Base-by-base conservation (phyloP, 2,888 invertebrate species). In the Hyalella azteca region DNA sequence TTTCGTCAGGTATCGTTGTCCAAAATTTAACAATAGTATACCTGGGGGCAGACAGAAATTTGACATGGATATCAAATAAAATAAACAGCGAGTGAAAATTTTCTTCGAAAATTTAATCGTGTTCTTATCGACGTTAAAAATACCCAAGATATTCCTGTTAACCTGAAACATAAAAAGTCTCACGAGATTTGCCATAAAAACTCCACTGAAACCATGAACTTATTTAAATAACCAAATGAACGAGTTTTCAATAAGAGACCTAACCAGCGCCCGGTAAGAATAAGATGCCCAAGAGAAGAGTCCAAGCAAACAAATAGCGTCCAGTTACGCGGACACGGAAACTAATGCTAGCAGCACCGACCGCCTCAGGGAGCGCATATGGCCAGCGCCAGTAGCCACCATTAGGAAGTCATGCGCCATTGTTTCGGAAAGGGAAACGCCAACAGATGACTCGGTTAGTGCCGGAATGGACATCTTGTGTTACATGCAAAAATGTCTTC, bases 401-500 rank as follows among this genome's bases (percentile, higher is more conserved):
- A 66, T 66, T 66, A 66, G 66, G 66, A 36, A 66, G 66, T 66
- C 66, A 66, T 66, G 66, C 29, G 66, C 66, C 29, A 66, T 66
- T 66, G 66, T 66, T 66, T 66, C 36, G 66, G 66, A 66, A 36
- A 32, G 32, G 36, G 36, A 32, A 66, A 29, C 36, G 66, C 66
- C 36, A 66, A 66, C 36, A 66, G 66, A 66, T 66, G 66, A 66
- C 66, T 66, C 66, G 66, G 66, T 66, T 66, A 66, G 66, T 66
- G 66, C 66, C 32, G 66, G 32, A 66, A 36, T 66, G 66, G 66
- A 66, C 66, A 66, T 66, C 66, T 66, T 66, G 66, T 66, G 66
- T 66, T 66, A 66, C 66, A 66, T 66, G 66, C 66, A 66, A 66
- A 66, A 66, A 66, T 36, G 66, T 29, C 11, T 15, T 22, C 36